These are phyloP conservation scores for Mastacembelus armatus DNA, from an alignment of 2,797 vertebrate species.

Conservation along the genomic window DNA sequence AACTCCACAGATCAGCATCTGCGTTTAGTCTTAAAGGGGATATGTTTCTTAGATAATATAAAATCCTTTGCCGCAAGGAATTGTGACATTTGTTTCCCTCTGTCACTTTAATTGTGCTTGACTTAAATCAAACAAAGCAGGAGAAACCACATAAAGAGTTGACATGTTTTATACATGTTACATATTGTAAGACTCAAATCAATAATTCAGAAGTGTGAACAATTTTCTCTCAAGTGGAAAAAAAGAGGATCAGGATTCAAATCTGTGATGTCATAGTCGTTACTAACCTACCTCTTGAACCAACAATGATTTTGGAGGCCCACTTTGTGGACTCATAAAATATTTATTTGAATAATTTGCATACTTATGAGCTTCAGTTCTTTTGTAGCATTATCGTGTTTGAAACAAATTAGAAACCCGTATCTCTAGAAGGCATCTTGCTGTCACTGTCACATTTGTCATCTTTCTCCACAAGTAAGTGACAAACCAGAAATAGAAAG, in stretches of 20 bases:
- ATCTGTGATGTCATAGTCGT: constrained; percentile 40
- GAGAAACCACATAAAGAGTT: neutral
- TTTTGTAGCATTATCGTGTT: constrained; percentile 42
- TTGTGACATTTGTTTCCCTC: neutral
- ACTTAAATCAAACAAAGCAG: constrained; percentile 16
- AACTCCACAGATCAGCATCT: constrained; percentile 41
- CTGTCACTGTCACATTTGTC: constrained; percentile 39
- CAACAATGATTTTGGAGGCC: constrained; percentile 49
- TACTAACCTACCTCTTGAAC: constrained; percentile 57
- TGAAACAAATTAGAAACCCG: constrained; percentile 56
- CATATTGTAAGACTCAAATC: constrained; percentile 26
- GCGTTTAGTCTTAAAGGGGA: constrained; percentile 22
- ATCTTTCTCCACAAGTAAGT: constrained; percentile 33
- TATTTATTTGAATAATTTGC: constrained; percentile 61
- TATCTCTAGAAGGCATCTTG: constrained; percentile 48
- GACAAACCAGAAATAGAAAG: constrained; percentile 24
- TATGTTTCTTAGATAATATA: neutral
- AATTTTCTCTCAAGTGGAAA: constrained; percentile 22
- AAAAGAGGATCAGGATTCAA: constrained; percentile 27
- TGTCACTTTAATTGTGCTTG: neutral
- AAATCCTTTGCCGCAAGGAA: neutral
- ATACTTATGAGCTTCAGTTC: constrained; percentile 45
- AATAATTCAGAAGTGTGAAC: constrained; percentile 4
- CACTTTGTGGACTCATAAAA: constrained; percentile 59
- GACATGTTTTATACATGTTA: constrained; percentile 1